Base-by-base conservation (phyloP, 1,140 invertebrate genomes). In the Cotesia typhae region DNA sequence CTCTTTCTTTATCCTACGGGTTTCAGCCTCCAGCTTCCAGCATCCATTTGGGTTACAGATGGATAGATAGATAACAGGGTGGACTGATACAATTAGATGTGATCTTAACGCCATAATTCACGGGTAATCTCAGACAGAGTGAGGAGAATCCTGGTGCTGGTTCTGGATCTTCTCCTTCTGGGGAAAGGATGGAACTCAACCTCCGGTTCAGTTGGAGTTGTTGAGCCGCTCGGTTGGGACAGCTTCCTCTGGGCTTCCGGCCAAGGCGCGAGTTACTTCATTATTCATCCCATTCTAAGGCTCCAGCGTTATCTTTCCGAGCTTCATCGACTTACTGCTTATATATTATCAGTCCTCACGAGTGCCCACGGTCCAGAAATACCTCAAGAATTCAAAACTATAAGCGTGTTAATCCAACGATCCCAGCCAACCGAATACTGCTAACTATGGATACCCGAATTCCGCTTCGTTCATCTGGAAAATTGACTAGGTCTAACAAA, bases 31-130 rank as follows among this genome's bases (percentile, higher is more conserved):
- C 28, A 28, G 28, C 28, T 28, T 28, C 28, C 28, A 28, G 28
- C 28, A 28, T 47, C 41, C 41, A 47, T 47, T 47, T 47, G 41
- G 7, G 72, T 76, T 75, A 79, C 79, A 85, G 84, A 85, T 85
- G 82, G 75, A 82, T 81, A 82, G 82, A 83, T 80, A 78, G 80
- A 75, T 71, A 82, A 72, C 75, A 77, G 76, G 79, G 80, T 77
- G 80, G 81, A 82, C 83, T 85, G 85, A 87, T 87, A 87, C 84
- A 86, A 86, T 87, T 85, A 85, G 84, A 87, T 86, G 79, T 81
- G 84, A 87, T 87, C 84, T 86, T 81, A 82, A 83, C 81, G 78
- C 83, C 82, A 85, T 87, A 86, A 87, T 80, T 87, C 85, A 86
- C 74, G 78, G 79, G 82, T 87, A 87, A 86, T 86, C 85, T 86